Conservation (phyloP, 2,113 vertebrate genomes). For the Saccopteryx bilineata region DNA sequence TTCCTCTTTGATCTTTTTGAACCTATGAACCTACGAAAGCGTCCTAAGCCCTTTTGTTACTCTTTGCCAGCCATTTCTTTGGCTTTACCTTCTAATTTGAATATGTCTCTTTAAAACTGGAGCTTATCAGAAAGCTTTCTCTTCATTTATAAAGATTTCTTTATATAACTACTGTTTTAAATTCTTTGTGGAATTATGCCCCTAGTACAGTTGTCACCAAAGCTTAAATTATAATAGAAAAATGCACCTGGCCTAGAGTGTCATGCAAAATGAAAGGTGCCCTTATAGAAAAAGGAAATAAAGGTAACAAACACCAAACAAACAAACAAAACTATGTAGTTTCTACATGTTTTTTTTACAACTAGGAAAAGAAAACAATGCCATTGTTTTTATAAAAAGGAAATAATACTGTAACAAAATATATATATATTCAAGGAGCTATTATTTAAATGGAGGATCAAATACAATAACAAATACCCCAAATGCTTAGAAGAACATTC, state of each 20-base stretch:
- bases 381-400: background rate
- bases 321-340: background rate
- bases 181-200: background rate
- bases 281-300: background rate
- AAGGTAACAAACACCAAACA: background rate
- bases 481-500: background rate
- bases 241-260: background rate
- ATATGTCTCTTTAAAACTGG: background rate
- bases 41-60: background rate
- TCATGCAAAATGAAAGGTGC: background rate
- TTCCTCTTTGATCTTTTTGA: background rate
- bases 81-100: background rate
- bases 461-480: background rate
- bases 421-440: background rate
- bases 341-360: background rate
- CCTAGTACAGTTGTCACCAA: background rate
- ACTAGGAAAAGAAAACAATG: background rate
- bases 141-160: background rate
- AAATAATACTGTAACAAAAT: background rate
- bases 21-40: background rate
- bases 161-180: background rate
- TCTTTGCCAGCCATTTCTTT: background rate
- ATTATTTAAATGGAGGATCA: background rate
- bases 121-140: background rate
- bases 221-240: slow-evolving; percentile 28